Conservation (phyloP, 2,797 vertebrate genomes). For the Holocentrus rufus region DNA sequence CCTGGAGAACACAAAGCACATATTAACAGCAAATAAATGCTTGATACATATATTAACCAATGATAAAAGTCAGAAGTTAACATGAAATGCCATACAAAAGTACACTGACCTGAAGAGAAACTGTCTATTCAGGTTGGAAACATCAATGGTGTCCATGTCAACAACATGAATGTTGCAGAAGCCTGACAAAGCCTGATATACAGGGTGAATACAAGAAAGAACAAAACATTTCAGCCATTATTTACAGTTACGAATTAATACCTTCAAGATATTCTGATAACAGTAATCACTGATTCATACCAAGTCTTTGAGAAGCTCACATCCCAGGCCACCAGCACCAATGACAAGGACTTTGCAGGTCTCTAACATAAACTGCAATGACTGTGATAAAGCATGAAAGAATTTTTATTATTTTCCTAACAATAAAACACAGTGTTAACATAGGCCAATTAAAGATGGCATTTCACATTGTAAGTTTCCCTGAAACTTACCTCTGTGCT, state of each 20-base stretch:
- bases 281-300: constrained; percentile 73
- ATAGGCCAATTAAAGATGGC: neutral
- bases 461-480: neutral
- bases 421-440: neutral
- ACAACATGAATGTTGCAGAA: constrained; percentile 92
- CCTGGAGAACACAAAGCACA: constrained; percentile 70
- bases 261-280: neutral
- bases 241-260: neutral
- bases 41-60: neutral
- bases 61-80: neutral
- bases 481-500: constrained; percentile 89
- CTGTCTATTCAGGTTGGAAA: constrained; percentile 93
- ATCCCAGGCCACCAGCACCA: constrained; percentile 94
- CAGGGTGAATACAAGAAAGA: neutral
- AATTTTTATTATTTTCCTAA: neutral
- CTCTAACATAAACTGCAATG: constrained; percentile 90
- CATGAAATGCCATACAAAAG: neutral
- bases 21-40: constrained; percentile 1
- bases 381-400: constrained; percentile 74
- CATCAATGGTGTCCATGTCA: constrained; percentile 95
- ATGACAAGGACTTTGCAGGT: constrained; percentile 94
- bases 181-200: constrained; percentile 86
- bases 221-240: constrained; percentile 1
- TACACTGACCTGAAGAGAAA: constrained; percentile 91
- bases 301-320: constrained; percentile 95